phyloP scores from a whole-genome alignment of 2,888 invertebrate species.

The Drosophila fungiperda region DNA sequence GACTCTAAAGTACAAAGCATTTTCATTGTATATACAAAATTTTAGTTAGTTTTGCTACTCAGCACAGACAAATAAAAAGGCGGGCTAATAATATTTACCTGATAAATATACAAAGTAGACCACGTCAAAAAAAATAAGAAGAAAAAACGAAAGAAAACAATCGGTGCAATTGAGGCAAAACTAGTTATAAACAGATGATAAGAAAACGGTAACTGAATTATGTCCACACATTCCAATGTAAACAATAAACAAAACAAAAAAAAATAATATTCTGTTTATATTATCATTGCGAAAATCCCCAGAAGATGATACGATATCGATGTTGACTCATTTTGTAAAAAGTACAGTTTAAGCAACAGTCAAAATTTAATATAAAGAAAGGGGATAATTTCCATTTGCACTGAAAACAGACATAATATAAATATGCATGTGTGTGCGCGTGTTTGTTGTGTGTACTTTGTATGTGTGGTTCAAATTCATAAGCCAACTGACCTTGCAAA shows the following conservation, averaged over 20 bases:
- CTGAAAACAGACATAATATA: constrained; percentile 14
- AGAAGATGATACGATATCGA: constrained; percentile 28
- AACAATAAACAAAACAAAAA: constrained; percentile 2
- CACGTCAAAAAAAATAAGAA: background rate
- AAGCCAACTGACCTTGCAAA: constrained; percentile 44
- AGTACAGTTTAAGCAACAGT: constrained; percentile 24
- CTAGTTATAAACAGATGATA: constrained; percentile 45
- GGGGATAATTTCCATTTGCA: constrained; percentile 37
- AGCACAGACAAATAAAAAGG: constrained; percentile 6
- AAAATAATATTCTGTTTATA: constrained; percentile 23
- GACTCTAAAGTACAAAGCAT: background rate
- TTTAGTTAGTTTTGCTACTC: background rate
- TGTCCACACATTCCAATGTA: background rate
- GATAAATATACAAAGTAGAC: constrained; percentile 30
- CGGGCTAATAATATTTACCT: constrained; percentile 27
- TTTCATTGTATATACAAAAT: background rate
- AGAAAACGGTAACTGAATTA: constrained; percentile 26
- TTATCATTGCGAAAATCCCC: constrained; percentile 23
- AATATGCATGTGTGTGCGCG: background rate
- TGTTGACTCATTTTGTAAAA: constrained; percentile 36
- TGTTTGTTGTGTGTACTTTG: constrained; percentile 3
- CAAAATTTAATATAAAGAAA: constrained; percentile 5
- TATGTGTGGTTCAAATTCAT: constrained; percentile 11
- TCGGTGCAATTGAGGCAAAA: constrained; percentile 36
- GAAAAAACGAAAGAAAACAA: constrained; percentile 18